Evolutionary conservation across 2,888 invertebrate species (phyloP).

Genomic region (Stenichneumon culpator): DNA sequence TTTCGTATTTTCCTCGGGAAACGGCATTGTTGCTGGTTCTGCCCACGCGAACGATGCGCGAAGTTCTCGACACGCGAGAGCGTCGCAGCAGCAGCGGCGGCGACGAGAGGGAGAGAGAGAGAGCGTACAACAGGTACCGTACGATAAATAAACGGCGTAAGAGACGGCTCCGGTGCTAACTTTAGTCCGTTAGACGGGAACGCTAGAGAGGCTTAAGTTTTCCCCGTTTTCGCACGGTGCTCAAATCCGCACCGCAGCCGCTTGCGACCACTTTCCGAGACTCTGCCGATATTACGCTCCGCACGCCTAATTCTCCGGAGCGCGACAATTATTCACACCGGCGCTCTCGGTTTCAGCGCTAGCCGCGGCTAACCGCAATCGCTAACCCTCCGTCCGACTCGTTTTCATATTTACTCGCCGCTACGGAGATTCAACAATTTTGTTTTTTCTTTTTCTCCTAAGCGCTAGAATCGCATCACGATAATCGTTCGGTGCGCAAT

Average conservation of each 20-base stretch:
- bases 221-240: conserved; percentile 16
- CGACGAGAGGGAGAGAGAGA: background rate
- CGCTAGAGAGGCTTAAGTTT: conserved; percentile 31
- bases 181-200: conserved; percentile 67
- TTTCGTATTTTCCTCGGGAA: background rate
- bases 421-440: conserved; percentile 25
- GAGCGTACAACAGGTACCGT: conserved; percentile 67
- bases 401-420: conserved; percentile 34
- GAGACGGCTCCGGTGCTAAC: conserved; percentile 63
- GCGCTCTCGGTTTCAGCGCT: conserved; percentile 65
- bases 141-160: conserved; percentile 62
- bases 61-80: background rate
- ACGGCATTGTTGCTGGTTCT: conserved; percentile 2
- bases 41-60: conserved; percentile 9
- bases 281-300: conserved; percentile 38
- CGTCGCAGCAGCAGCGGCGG: background rate
- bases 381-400: conserved; percentile 17
- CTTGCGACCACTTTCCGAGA: background rate
- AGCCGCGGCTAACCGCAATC: conserved; percentile 45
- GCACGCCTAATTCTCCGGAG: conserved; percentile 48
- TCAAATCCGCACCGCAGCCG: conserved; percentile 7
- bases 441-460: background rate
- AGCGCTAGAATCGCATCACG: conserved; percentile 10
- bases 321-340: conserved; percentile 59
- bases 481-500: conserved; percentile 17